Conservation (phyloP, 1,140 invertebrate genomes). For the Thrips palmi region DNA sequence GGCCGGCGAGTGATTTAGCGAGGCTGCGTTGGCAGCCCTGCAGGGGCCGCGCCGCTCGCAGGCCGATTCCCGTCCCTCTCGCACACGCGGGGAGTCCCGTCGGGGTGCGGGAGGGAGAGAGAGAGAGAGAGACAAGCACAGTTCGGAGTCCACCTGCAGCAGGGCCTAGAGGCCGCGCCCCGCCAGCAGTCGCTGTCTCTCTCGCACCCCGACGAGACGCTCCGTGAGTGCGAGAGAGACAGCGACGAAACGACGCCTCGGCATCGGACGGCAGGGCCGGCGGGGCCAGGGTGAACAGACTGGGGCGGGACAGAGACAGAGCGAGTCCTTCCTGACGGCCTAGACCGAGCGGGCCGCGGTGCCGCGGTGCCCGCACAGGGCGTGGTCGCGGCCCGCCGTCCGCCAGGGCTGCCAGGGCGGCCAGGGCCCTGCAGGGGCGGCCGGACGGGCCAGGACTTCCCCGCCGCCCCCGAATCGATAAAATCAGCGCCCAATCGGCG, state of each 20-base stretch:
- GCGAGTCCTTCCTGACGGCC: too few species aligned
- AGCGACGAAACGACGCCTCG: not conserved
- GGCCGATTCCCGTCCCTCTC: conserved; percentile 7
- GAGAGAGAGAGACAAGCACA: conserved; percentile 7
- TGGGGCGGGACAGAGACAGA: not conserved
- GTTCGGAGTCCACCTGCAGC: conserved; percentile 1
- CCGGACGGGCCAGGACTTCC: too few species aligned
- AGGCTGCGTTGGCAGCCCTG: too few species aligned
- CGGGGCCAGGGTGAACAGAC: not conserved
- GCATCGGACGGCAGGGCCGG: not conserved
- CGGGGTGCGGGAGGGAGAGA: conserved; percentile 4
- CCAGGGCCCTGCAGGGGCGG: not conserved
- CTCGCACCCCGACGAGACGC: not conserved
- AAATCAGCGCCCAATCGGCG: too few species aligned
- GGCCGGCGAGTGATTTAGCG: too few species aligned
- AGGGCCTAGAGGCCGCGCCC: conserved; percentile 2
- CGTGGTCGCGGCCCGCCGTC: not conserved
- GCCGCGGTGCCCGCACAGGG: not conserved
- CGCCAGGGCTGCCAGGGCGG: not conserved
- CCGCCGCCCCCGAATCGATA: too few species aligned
- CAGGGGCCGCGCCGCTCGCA: too few species aligned
- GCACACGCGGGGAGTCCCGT: not conserved
- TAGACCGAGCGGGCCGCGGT: not conserved
- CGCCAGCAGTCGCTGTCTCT: not conserved
- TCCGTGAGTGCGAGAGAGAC: not conserved